Base-by-base conservation (phyloP, 2,888 invertebrate genomes). In the Proisotoma minuta region DNA sequence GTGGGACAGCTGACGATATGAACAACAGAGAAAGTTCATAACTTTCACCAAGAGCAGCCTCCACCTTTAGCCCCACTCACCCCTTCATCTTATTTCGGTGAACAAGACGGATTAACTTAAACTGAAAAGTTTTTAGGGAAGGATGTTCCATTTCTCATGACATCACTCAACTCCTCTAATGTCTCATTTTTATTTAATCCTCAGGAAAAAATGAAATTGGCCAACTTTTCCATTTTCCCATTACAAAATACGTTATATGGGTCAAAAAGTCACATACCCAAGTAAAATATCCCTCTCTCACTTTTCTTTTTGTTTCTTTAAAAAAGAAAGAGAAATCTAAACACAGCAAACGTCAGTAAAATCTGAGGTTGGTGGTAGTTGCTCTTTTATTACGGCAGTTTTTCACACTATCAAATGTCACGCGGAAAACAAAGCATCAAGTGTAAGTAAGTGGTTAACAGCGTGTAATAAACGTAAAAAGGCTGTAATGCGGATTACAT, bases 1-100 rank as follows among this genome's bases (percentile, higher is more conserved):
- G 66, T 60, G 60, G 60, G 64, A 60, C 69, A 69, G 66, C 66
- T 65, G 64, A 61, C 40, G 50, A 50, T 34, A 34, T n/a, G 60
- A 62, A 60, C 69, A 69, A 64, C 66, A 63, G 64, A 61, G 23
- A 24, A 50, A 43, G 18, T 43, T 43, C 43, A 43, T 43, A 43
- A 43, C 43, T 43, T 43, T 43, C 43, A 43, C 43, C 43, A 43
- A 43, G 18, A 5, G 18, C 43, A 5, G 8, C 34, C 15, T 15
- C 34, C 8, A 43, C 43, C 43, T 43, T 43, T n/a, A n/a, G n/a
- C 18, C 18, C 43, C 18, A 43, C 18, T 43, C 15, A 15, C 8
- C 43, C 18, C 5, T n/a, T 43, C 43, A n/a, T 18, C 43, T n/a
- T 20, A 20, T 5, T 43, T 20, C 4, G 43, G 43, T 10, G 34